Conservation (phyloP, 2,113 vertebrate species). For the Xiphorhynchus elegans region DNA sequence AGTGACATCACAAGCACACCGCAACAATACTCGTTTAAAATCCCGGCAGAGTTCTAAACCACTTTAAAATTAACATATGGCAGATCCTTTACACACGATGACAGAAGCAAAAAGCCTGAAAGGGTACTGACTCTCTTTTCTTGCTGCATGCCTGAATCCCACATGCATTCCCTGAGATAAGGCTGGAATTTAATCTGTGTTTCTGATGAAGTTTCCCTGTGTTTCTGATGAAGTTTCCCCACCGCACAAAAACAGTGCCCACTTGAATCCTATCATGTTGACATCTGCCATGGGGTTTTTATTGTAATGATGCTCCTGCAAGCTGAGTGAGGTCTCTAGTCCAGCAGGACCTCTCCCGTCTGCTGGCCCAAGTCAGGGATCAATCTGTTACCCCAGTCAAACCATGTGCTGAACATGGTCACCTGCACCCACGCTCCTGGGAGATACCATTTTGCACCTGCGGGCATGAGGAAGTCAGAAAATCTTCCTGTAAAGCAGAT, state of each 20-base stretch:
- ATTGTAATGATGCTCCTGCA: fast-evolving
- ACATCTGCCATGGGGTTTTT: background rate
- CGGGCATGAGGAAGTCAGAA: background rate
- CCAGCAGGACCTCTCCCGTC: background rate
- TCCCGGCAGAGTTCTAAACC: slow-evolving; percentile 13
- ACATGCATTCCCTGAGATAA: slow-evolving; percentile 18
- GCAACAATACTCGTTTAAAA: background rate
- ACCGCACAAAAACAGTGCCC: background rate
- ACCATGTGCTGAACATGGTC: background rate
- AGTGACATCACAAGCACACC: background rate
- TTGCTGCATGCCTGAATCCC: background rate
- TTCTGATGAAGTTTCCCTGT: slow-evolving; percentile 11
- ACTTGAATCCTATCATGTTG: background rate
- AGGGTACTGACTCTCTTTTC: background rate
- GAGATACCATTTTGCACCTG: background rate
- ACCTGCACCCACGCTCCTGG: background rate
- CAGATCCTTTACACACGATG: background rate
- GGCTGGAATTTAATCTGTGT: slow-evolving; percentile 16
- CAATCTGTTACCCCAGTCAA: background rate
- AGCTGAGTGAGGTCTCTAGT: background rate
- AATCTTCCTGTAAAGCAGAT: background rate
- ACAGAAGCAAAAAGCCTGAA: background rate
- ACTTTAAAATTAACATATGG: background rate
- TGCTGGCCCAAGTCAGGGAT: background rate
- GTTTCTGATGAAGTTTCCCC: slow-evolving; percentile 8